These are phyloP conservation scores for Pachyseris speciosa DNA, from an alignment of 64 coral and sea anemone species.

Conservation along the genomic window DNA sequence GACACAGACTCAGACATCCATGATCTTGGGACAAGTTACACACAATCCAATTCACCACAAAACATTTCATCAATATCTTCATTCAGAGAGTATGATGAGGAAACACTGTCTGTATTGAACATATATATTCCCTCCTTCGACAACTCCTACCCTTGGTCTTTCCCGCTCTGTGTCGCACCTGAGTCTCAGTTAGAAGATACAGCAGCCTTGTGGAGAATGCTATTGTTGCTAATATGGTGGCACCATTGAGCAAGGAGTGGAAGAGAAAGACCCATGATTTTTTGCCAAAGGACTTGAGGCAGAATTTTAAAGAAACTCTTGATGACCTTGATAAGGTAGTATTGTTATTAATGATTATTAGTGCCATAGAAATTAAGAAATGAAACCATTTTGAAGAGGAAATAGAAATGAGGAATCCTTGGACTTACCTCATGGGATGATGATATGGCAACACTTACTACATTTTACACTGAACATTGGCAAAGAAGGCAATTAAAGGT, in stretches of 20 bases:
- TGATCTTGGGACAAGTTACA: background rate
- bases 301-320: slow-evolving; percentile 63
- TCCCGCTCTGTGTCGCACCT: slow-evolving; percentile 59
- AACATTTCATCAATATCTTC: slow-evolving; percentile 37
- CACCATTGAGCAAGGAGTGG: slow-evolving; percentile 87
- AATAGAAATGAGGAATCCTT: too few relatives aligned
- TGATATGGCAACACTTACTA: too few relatives aligned
- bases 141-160: slow-evolving; percentile 84
- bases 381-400: too few relatives aligned
- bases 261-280: slow-evolving; percentile 83
- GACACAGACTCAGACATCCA: slow-evolving; percentile 28
- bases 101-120: slow-evolving; percentile 74
- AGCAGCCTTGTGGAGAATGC: slow-evolving; percentile 74
- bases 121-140: slow-evolving; percentile 83
- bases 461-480: too few relatives aligned
- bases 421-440: too few relatives aligned
- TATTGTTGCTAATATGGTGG: slow-evolving; percentile 78
- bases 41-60: slow-evolving; percentile 7
- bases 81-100: slow-evolving; percentile 80
- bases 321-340: slow-evolving; percentile 77
- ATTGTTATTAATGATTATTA: background rate
- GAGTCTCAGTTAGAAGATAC: slow-evolving; percentile 85
- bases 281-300: slow-evolving; percentile 62
- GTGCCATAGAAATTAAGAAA: background rate
- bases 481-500: too few relatives aligned